phyloP scores from a whole-genome alignment of 1,140 invertebrate species.

The Steinernema feltiae region DNA sequence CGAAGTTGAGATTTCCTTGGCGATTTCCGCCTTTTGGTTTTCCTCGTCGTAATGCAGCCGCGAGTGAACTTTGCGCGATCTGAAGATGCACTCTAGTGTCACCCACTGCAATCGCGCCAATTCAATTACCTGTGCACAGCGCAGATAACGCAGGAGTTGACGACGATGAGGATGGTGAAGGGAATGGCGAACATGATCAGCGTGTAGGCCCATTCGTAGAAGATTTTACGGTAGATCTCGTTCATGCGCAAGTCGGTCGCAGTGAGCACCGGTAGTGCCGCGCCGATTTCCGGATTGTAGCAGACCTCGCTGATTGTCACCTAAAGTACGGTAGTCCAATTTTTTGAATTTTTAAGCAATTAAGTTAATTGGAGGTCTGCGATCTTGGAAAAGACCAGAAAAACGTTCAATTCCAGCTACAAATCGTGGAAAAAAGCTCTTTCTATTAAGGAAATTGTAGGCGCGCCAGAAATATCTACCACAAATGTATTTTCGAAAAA shows the following conservation, averaged over 20 bases:
- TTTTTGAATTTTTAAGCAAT: not conserved
- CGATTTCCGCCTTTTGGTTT: conserved; percentile 46
- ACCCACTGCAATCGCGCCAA: too few relatives aligned
- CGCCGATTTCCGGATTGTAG: conserved; percentile 31
- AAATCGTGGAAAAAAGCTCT: too few relatives aligned
- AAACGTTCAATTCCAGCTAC: too few relatives aligned
- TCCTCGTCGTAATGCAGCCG: conserved; percentile 49
- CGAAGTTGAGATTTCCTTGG: conserved; percentile 50
- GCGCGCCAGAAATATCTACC: too few relatives aligned
- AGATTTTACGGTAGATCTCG: conserved; percentile 27
- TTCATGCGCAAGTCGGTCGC: conserved; percentile 24
- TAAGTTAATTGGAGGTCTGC: not conserved
- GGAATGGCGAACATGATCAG: conserved; percentile 40
- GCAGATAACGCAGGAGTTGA: conserved; percentile 37
- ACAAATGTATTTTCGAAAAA: too few relatives aligned
- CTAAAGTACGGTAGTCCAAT: not conserved
- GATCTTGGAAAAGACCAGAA: not conserved
- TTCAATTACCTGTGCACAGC: conserved; percentile 24
- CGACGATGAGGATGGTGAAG: conserved; percentile 34
- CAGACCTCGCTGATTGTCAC: conserved; percentile 23
- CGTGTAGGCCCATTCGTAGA: conserved; percentile 40
- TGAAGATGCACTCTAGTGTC: too few relatives aligned
- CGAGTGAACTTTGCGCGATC: conserved; percentile 44
- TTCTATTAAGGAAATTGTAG: too few relatives aligned
- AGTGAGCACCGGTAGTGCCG: conserved; percentile 24